A percentile compares a stretch with the other conserved stretches of the same genome.
Evolutionary conservation across 2,888 invertebrate species (phyloP).

Genomic region (Malacosoma neustria): DNA sequence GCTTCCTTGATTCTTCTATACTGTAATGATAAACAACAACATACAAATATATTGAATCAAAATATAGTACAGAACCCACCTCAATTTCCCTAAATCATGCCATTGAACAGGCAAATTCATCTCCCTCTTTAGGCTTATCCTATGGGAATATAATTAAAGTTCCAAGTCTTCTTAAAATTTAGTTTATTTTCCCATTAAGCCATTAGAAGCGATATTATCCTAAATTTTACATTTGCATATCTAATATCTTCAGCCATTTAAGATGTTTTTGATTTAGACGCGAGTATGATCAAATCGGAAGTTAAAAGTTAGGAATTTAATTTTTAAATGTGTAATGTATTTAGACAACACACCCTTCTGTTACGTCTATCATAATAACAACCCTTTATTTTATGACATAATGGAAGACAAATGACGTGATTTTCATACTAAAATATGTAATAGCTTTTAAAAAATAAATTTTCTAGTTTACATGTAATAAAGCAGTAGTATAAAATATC

Average conservation of each 20-base stretch:
- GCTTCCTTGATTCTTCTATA: too few relatives aligned
- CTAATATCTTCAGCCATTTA: slow-evolving; percentile 29
- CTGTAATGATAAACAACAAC: too few relatives aligned
- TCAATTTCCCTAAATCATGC: not conserved
- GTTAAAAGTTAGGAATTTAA: too few relatives aligned
- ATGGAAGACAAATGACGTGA: not conserved
- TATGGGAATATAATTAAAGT: slow-evolving; percentile 49
- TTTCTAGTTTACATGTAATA: too few relatives aligned
- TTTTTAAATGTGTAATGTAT: too few relatives aligned
- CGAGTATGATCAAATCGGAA: too few relatives aligned
- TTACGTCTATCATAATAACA: not conserved
- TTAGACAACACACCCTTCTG: not conserved
- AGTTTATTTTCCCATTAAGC: slow-evolving; percentile 57
- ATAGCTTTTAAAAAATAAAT: too few relatives aligned
- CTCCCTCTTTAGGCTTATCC: slow-evolving; percentile 28
- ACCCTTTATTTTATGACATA: not conserved
- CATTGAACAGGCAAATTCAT: slow-evolving; percentile 24
- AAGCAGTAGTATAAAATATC: too few relatives aligned
- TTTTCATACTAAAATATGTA: too few relatives aligned
- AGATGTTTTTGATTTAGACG: slow-evolving; percentile 33
- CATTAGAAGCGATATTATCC: slow-evolving; percentile 46
- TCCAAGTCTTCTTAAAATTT: slow-evolving; percentile 44
- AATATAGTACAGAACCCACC: not conserved
- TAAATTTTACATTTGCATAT: slow-evolving; percentile 32
- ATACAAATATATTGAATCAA: too few relatives aligned